Evolutionary conservation across 2,113 vertebrate genomes (phyloP).

Genomic region (Caranx melampygus): DNA sequence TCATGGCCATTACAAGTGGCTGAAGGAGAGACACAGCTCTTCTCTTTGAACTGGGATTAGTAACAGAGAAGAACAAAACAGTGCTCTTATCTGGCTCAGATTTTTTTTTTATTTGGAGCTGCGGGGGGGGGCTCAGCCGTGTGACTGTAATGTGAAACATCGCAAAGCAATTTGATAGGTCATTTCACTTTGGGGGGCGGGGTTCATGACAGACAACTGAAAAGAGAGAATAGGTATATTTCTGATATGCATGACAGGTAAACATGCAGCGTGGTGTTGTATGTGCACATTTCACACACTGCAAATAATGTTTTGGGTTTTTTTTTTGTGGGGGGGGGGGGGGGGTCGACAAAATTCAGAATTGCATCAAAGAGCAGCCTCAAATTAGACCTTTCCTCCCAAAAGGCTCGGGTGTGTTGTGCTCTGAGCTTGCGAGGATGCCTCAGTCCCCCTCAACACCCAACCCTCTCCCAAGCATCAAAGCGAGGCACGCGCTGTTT

Average conservation of each 20-base stretch:
- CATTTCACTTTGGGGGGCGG: background rate
- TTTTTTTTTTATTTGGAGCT: conserved; percentile 43
- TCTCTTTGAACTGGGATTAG: conserved; percentile 75
- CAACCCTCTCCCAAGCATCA: conserved; percentile 70
- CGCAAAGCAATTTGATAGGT: conserved; percentile 32
- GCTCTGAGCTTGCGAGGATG: conserved; percentile 35
- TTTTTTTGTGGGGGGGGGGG: background rate
- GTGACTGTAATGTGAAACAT: conserved; percentile 33
- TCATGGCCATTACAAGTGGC: conserved; percentile 66
- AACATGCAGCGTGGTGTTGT: conserved; percentile 32
- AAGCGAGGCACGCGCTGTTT: conserved; percentile 70
- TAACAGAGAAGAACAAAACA: conserved; percentile 61
- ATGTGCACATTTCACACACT: background rate
- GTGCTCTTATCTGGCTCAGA: conserved; percentile 57
- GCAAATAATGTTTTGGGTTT: conserved; percentile 7
- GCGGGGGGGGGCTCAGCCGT: conserved; percentile 25
- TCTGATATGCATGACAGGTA: conserved; percentile 48
- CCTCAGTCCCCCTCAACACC: conserved; percentile 20
- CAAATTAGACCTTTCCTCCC: conserved; percentile 59
- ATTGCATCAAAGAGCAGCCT: conserved; percentile 50
- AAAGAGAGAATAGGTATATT: conserved; percentile 21
- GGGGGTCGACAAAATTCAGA: conserved; percentile 14
- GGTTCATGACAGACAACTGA: conserved; percentile 47
- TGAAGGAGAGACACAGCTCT: conserved; percentile 38
- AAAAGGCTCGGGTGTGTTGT: conserved; percentile 46